These are phyloP conservation scores for Scrobipalpa costella DNA, from an alignment of 2,888 invertebrate genomes.

Conservation along the genomic window DNA sequence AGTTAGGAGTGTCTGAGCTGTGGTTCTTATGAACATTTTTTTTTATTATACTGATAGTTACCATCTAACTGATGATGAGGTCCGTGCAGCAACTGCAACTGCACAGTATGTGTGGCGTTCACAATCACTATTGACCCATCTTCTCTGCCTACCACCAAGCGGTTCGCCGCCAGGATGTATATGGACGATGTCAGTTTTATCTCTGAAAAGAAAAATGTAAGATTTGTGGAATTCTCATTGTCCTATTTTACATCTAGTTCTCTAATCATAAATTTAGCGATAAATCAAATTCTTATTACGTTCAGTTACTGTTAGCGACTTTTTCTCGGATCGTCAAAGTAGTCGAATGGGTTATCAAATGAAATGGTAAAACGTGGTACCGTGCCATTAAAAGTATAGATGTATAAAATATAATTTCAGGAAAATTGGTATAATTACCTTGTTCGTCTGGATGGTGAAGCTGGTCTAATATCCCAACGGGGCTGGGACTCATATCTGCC, in stretches of 20 bases:
- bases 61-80: conserved; percentile 90
- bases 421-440: too few species aligned
- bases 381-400: too few species aligned
- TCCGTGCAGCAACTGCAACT: conserved; percentile 94
- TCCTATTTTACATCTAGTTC: neutral
- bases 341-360: too few species aligned
- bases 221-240: neutral
- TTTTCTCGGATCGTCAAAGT: too few species aligned
- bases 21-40: too few species aligned
- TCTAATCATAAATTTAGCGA: too few species aligned
- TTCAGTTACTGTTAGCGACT: too few species aligned
- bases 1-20: too few species aligned
- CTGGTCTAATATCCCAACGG: conserved; percentile 95
- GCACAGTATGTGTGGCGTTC: conserved; percentile 97
- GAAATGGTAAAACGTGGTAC: too few species aligned
- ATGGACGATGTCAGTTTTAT: conserved; percentile 95
- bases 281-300: too few species aligned
- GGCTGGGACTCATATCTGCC: conserved; percentile 92
- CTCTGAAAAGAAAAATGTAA: conserved; percentile 45
- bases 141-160: conserved; percentile 95
- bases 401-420: too few species aligned
- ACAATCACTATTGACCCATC: conserved; percentile 98
- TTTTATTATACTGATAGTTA: conserved; percentile 47
- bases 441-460: conserved; percentile 87
- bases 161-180: conserved; percentile 95